Evolutionary conservation across 2,113 vertebrate genomes (phyloP), one percentile per base, ranked within the genome.

Genomic region (Mirounga angustirostris): DNA sequence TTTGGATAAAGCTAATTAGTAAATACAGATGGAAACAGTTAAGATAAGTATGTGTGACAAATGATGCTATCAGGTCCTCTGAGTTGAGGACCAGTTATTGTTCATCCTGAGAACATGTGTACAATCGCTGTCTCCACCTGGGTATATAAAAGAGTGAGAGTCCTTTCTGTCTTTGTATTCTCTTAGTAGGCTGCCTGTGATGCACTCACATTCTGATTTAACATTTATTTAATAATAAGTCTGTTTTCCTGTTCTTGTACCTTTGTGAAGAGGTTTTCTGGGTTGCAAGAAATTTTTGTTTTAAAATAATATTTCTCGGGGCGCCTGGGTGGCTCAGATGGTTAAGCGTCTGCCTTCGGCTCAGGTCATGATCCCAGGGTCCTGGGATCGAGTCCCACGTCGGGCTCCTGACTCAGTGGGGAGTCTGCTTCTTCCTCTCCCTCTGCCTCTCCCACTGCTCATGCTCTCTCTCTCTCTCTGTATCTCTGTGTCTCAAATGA

Each of bases 291-390:
- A 30, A 90, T 79, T 82, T 87, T 58, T 61, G 21, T 73, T 91
- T 96, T 91, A 30, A 87, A 91, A 40, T 73, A 22, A 22, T 79
- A 91, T 74, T 83, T 93, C 28, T 43, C 71, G 36, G 36, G 36
- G 36, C 36, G 36, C 36, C 36, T 36, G 36, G 36, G 36, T 36
- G 36, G 36, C 36, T 36, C 36, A 36, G 36, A 36, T 36, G 36
- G 36, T 36, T 36, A 36, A 36, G 36, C 36, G 36, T 36, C 36
- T 36, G 36, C 36, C 36, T 36, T 36, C 36, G 36, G 36, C 36
- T 36, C 36, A 36, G 36, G 36, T 36, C 36, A 36, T 36, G 36
- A 36, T 36, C 36, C 36, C 36, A 36, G 36, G 36, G 36, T 36
- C 36, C 36, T 36, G 36, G 36, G 36, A 36, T 36, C 36, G 36